Evolutionary conservation across 2,888 invertebrate species (phyloP).

Genomic region (Ceraclea dissimilis): DNA sequence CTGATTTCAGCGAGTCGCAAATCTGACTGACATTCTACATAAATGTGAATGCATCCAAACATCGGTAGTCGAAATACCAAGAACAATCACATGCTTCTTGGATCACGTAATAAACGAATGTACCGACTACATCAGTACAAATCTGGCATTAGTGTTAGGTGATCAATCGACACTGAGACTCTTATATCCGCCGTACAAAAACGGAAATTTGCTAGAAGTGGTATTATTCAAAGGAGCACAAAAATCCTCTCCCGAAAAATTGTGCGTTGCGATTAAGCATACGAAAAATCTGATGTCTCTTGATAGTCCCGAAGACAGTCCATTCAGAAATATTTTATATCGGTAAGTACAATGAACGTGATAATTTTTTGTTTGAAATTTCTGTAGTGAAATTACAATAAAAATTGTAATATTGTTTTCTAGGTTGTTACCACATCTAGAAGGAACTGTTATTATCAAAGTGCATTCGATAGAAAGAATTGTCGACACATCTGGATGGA

Average conservation of each 20-base stretch:
- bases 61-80: not conserved
- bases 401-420: not conserved
- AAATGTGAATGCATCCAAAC: not conserved
- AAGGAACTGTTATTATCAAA: not conserved
- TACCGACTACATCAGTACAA: not conserved
- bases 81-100: not conserved
- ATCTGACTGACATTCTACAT: not conserved
- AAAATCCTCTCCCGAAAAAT: not conserved
- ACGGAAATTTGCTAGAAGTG: not conserved
- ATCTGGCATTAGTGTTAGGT: not conserved
- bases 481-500: not conserved
- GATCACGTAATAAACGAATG: not conserved
- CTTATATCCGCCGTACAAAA: not conserved
- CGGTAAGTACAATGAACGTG: not conserved
- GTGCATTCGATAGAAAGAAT: not conserved
- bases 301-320: not conserved
- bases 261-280: not conserved
- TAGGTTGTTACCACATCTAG: not conserved
- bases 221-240: not conserved
- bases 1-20: not conserved
- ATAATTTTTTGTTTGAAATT: no score
- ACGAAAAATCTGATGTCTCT: not conserved
- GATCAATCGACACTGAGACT: not conserved
- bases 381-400: not conserved
- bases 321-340: not conserved